phyloP scores from a whole-genome alignment of 2,888 invertebrate genomes.

The Keiferia lycopersicella region DNA sequence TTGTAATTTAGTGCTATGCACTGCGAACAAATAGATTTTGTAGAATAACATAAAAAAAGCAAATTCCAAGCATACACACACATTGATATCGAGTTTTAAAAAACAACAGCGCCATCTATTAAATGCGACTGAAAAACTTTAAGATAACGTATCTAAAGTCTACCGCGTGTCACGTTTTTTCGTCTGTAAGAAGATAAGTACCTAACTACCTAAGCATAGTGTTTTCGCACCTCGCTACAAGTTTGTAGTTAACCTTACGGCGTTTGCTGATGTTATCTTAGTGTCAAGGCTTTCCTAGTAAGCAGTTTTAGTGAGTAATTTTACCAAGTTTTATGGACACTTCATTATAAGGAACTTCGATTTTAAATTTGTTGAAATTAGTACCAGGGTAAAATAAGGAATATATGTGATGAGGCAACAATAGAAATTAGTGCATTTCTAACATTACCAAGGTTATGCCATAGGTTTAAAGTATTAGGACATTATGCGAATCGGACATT shows the following conservation, averaged over 20 bases:
- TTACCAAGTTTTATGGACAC: neutral
- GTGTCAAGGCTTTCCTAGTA: slow-evolving; percentile 6
- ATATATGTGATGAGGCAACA: too few species aligned
- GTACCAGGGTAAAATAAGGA: neutral
- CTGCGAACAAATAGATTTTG: too few species aligned
- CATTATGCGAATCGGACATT: too few species aligned
- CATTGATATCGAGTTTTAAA: neutral
- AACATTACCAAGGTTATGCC: too few species aligned
- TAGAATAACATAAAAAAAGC: too few species aligned
- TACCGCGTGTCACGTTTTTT: too few species aligned
- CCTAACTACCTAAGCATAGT: slow-evolving; percentile 7
- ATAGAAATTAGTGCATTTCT: too few species aligned
- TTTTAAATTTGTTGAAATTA: neutral
- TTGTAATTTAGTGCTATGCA: too few species aligned
- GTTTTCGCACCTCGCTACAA: neutral
- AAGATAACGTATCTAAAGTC: too few species aligned
- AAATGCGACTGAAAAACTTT: neutral
- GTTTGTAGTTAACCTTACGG: slow-evolving; percentile 14
- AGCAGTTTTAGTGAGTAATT: slow-evolving; percentile 1
- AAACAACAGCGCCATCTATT: neutral
- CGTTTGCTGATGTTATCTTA: slow-evolving; percentile 15
- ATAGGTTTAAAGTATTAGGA: too few species aligned
- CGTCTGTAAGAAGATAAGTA: too few species aligned
- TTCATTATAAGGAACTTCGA: neutral
- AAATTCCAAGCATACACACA: too few species aligned